These are phyloP conservation scores for Bruchidius siliquastri DNA, from an alignment of 2,888 invertebrate genomes.

Conservation along the genomic window DNA sequence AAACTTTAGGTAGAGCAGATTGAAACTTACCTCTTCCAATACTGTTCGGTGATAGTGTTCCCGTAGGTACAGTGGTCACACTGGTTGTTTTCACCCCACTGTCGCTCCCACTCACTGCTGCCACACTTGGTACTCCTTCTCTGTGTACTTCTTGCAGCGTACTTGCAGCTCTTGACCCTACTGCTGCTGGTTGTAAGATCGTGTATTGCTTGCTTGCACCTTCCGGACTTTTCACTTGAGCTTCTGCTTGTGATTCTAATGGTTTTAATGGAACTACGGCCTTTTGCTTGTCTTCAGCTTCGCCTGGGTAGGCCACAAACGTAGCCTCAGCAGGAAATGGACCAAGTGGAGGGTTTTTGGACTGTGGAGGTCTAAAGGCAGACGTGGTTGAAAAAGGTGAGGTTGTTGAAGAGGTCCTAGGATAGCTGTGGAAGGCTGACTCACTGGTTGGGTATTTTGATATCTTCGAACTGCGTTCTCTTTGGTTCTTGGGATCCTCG, in stretches of 20 bases:
- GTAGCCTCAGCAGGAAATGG: slow-evolving; percentile 68
- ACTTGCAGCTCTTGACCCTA: slow-evolving; percentile 75
- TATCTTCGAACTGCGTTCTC: slow-evolving; percentile 12
- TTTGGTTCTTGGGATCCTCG: slow-evolving; percentile 16
- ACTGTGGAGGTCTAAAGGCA: slow-evolving; percentile 68
- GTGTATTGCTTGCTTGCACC: slow-evolving; percentile 75
- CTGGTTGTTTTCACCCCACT: slow-evolving; percentile 45
- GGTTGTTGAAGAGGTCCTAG: slow-evolving; percentile 20
- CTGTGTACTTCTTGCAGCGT: slow-evolving; percentile 70
- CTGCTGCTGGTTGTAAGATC: slow-evolving; percentile 77
- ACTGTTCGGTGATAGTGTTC: slow-evolving; percentile 70
- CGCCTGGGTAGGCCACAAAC: slow-evolving; percentile 66
- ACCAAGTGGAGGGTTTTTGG: slow-evolving; percentile 47
- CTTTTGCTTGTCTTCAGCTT: slow-evolving; percentile 48
- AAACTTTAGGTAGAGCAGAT: too few species aligned
- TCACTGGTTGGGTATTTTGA: slow-evolving; percentile 32
- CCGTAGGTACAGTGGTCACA: slow-evolving; percentile 38
- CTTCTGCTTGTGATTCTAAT: slow-evolving; percentile 29
- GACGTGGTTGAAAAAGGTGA: slow-evolving; percentile 65
- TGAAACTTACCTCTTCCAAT: slow-evolving; percentile 67
- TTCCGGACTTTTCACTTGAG: slow-evolving; percentile 44
- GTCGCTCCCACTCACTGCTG: slow-evolving; percentile 26
- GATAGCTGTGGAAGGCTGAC: slow-evolving; percentile 49
- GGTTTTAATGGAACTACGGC: slow-evolving; percentile 49
- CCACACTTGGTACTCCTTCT: slow-evolving; percentile 61